Percentiles rank a stretch among this genome's conserved stretches.
Conservation (phyloP, 2,797 vertebrate species). For the Cossypha polioptera region DNA sequence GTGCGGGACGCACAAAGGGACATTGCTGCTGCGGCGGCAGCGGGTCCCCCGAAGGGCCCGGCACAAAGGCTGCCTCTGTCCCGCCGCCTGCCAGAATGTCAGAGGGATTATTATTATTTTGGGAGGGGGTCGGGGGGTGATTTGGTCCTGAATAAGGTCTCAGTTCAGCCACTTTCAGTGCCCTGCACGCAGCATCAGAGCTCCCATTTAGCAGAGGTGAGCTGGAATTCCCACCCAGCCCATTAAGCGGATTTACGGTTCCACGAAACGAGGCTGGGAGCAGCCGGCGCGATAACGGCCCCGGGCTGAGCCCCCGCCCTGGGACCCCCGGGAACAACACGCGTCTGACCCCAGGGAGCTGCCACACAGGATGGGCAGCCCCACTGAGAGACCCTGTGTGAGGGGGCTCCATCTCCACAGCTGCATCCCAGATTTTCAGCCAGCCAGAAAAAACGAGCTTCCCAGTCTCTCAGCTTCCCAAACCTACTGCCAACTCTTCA, state of each 20-base stretch:
- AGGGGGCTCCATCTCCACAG: background rate
- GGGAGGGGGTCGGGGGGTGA: constrained; percentile 51
- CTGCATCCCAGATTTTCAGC: background rate
- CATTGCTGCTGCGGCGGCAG: constrained; percentile 44
- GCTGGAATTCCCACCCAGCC: constrained; percentile 41
- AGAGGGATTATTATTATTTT: constrained; percentile 59
- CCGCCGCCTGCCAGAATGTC: constrained; percentile 31
- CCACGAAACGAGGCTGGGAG: background rate
- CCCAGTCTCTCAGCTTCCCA: background rate
- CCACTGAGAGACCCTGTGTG: background rate
- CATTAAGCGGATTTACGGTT: constrained; percentile 38
- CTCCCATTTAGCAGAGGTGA: background rate
- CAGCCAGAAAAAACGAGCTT: accelerated
- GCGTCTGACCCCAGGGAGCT: background rate
- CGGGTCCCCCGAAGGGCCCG: constrained; percentile 1
- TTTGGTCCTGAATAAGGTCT: constrained; percentile 58
- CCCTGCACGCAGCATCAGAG: background rate
- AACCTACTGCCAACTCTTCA: background rate
- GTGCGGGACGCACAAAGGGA: constrained; percentile 53
- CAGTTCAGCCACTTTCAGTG: constrained; percentile 35
- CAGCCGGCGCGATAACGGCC: background rate
- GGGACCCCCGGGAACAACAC: background rate
- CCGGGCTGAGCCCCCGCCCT: background rate
- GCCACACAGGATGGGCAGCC: accelerated
- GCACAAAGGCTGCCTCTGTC: constrained; percentile 62